phyloP scores from a whole-genome alignment of 92 coral and sea anemone genomes.

The Nematostella vectensis region DNA sequence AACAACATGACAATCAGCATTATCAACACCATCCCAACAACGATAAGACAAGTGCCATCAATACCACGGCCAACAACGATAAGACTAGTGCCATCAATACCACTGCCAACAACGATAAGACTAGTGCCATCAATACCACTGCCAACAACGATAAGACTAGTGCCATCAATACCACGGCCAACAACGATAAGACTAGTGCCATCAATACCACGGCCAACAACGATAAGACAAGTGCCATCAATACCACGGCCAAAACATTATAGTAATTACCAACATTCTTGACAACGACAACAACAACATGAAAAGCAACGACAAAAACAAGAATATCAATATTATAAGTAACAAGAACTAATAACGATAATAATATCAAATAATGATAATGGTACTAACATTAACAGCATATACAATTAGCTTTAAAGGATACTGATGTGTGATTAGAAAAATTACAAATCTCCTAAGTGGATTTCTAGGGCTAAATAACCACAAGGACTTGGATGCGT shows the following conservation, averaged over 20 bases:
- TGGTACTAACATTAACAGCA: too few relatives aligned
- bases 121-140: neutral
- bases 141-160: neutral
- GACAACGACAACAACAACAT: slow-evolving; percentile 1
- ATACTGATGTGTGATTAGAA: slow-evolving; percentile 99
- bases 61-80: neutral
- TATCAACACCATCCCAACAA: neutral
- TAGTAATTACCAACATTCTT: too few relatives aligned
- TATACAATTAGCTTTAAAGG: too few relatives aligned
- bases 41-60: neutral
- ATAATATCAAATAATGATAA: neutral
- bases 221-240: too few relatives aligned
- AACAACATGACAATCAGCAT: neutral
- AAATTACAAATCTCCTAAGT: slow-evolving; percentile 91
- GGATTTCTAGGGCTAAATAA: slow-evolving; percentile 89
- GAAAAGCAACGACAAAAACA: too few relatives aligned
- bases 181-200: neutral
- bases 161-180: neutral
- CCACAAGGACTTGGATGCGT: slow-evolving; percentile 73
- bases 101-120: neutral
- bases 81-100: neutral
- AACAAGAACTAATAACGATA: too few relatives aligned
- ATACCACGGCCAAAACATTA: too few relatives aligned
- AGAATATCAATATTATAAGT: too few relatives aligned
- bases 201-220: too few relatives aligned